phyloP scores from a whole-genome alignment of 2,797 vertebrate genomes.

The Microctenopoma steveboyesi region DNA sequence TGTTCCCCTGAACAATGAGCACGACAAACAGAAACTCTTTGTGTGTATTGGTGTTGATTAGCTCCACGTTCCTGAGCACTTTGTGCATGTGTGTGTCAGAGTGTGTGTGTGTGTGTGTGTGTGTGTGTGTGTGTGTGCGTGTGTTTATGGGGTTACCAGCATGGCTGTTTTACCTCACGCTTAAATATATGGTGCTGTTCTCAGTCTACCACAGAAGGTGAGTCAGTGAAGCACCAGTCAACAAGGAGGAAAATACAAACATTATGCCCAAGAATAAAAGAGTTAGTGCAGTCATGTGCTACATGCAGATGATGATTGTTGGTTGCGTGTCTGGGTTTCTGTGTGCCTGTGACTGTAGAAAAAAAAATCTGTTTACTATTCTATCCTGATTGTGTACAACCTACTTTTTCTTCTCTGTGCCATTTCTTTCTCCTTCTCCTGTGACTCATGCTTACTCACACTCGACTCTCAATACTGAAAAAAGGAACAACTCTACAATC shows the following conservation, averaged over 20 bases:
- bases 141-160: conserved; percentile 36
- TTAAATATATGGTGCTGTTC: conserved; percentile 49
- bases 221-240: conserved; percentile 58
- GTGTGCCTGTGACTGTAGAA: background rate
- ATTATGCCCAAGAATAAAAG: conserved; percentile 15
- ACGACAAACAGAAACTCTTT: conserved; percentile 43
- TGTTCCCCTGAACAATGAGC: conserved; percentile 48
- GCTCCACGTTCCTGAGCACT: conserved; percentile 64
- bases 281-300: conserved; percentile 12
- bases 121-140: conserved; percentile 31
- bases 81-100: conserved; percentile 40
- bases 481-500: conserved; percentile 11
- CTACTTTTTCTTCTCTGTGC: conserved; percentile 12
- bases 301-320: background rate
- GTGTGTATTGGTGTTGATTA: conserved; percentile 48
- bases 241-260: background rate
- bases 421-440: conserved; percentile 19
- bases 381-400: too few species aligned
- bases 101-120: conserved; percentile 8
- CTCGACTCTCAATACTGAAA: conserved; percentile 17
- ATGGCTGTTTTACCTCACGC: conserved; percentile 34
- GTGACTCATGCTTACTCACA: conserved; percentile 69
- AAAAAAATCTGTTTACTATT: too few species aligned
- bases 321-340: conserved; percentile 13
- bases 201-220: conserved; percentile 61